These are phyloP conservation scores for Pterophyllum scalare DNA, from an alignment of 2,113 vertebrate genomes.

Conservation along the genomic window DNA sequence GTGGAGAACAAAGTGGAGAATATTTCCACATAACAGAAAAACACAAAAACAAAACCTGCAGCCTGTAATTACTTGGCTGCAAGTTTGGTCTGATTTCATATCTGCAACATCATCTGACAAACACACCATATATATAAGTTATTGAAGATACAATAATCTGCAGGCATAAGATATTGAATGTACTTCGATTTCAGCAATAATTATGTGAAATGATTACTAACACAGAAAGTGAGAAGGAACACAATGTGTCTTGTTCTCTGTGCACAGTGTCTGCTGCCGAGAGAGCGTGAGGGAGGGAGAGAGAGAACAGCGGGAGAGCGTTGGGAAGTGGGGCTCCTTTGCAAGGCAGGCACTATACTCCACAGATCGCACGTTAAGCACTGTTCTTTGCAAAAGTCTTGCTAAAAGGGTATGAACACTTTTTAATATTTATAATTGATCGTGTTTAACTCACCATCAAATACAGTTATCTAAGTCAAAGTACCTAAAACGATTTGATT, in stretches of 20 bases:
- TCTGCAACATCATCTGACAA: not conserved
- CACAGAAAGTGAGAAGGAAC: not conserved
- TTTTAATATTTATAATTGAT: not conserved
- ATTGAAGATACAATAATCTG: too few relatives aligned
- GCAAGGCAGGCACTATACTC: not conserved
- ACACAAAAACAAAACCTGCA: not conserved
- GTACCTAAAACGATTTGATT: not conserved
- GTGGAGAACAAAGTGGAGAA: not conserved
- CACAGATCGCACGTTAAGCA: not conserved
- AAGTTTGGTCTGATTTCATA: not conserved
- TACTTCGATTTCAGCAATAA: not conserved
- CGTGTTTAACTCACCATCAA: not conserved
- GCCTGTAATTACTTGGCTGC: not conserved
- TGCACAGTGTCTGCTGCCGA: not conserved
- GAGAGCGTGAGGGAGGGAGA: not conserved
- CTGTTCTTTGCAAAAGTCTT: not conserved
- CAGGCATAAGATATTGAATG: not conserved
- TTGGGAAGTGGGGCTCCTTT: not conserved
- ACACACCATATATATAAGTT: not conserved
- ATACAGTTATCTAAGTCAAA: not conserved
- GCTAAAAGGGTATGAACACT: not conserved
- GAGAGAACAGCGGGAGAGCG: not conserved
- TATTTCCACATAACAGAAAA: not conserved
- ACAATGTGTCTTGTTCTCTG: not conserved
- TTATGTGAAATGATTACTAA: not conserved